Evolutionary conservation across 2,113 vertebrate genomes (phyloP), one percentile per base, ranked within the genome.

Genomic region (Pycnonotus jocosus): DNA sequence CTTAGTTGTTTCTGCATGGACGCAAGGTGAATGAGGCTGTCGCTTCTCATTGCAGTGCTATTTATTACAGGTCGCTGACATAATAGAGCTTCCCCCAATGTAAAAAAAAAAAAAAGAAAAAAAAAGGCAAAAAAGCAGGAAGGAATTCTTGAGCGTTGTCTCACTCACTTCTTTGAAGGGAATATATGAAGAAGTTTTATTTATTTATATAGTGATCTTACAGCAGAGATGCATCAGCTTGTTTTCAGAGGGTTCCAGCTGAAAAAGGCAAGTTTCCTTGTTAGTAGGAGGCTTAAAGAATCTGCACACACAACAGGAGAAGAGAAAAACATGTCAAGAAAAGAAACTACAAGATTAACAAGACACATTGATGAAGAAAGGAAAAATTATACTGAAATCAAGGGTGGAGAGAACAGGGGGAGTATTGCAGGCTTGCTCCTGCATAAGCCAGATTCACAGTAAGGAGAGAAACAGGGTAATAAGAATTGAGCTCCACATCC

Each of bases 61-160:
- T 98, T 99, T 98, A 98, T 98, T 98, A 98, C 98, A 98, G 98
- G 98, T 98, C 94, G 97, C 98, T 98, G 98, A 98, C 95, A 98
- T 95, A 98, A 98, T 84, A 97, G 91, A 97, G 97, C 97, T 96
- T 97, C 17, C 20, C 24, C 13, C 24, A 30, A 0, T 4, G 14
- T 24, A 18, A 21, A 25, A 27, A 15, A 50, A 50, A 50, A 27
- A 50, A 48, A 50, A 19, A 15, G 6, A 40, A 44, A 71, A 50
- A 18, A 11, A 71, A 48, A 22, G 9, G 33, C 22, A 45, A 31
- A 60, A 47, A 9, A 0, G 0, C 25, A 31, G 6, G 24, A 30
- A 50, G 50, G 35, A 96, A 84, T 96, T 96, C 96, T 88, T 78
- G 65, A 96, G 89, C 92, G 69, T 58, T 90, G 85, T 93, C 92